Percentiles rank a stretch among this genome's conserved stretches.
Evolutionary conservation across 2,113 vertebrate genomes (phyloP).

Genomic region (Hoplias malabaricus): DNA sequence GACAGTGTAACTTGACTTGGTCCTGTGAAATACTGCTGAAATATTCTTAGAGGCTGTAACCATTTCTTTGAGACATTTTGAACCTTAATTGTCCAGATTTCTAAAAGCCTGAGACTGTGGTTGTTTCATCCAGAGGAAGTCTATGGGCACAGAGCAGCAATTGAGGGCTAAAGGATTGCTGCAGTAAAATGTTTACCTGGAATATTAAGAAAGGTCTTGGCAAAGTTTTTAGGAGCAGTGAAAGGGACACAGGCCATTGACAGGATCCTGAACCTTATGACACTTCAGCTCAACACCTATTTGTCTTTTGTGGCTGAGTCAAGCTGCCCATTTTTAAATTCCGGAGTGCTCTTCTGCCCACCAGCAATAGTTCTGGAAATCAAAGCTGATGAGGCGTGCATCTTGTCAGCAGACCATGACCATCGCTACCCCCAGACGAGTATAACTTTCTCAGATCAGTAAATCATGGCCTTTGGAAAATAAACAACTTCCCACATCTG

Average conservation of each 20-base stretch:
- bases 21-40: neutral
- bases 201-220: slow-evolving; percentile 62
- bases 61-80: slow-evolving; percentile 4
- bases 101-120: slow-evolving; percentile 5
- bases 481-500: neutral
- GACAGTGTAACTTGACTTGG: neutral
- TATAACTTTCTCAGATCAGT: neutral
- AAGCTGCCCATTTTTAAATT: neutral
- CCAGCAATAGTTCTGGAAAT: neutral
- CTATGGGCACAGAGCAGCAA: slow-evolving; percentile 58
- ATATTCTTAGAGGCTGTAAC: neutral
- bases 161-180: slow-evolving; percentile 58
- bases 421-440: neutral
- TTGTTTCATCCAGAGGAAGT: slow-evolving; percentile 45
- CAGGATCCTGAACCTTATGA: neutral
- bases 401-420: neutral
- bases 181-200: slow-evolving; percentile 67
- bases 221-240: slow-evolving; percentile 55
- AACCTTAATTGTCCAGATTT: slow-evolving; percentile 34
- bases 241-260: neutral
- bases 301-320: neutral
- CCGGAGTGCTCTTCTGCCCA: neutral
- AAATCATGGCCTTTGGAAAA: neutral
- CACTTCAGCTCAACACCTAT: neutral
- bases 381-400: neutral